Percentiles rank a stretch among this genome's conserved stretches.
Conservation (phyloP, 2,888 invertebrate genomes). For the Platycheirus albimanus region DNA sequence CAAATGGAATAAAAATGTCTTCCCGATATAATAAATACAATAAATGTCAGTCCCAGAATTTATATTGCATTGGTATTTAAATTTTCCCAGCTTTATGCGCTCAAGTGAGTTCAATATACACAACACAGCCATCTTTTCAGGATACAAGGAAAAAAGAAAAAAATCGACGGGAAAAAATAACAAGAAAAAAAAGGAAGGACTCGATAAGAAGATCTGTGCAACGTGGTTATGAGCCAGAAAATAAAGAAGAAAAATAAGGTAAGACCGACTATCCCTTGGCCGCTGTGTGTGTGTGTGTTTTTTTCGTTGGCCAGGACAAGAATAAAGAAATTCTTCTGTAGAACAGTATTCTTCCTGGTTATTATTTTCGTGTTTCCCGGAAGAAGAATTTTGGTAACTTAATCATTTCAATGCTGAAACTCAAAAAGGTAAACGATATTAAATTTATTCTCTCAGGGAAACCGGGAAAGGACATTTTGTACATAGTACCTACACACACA, state of each 20-base stretch:
- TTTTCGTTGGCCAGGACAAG: too few relatives aligned
- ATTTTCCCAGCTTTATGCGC: not conserved
- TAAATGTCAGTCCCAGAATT: slow-evolving; percentile 25
- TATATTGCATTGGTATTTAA: slow-evolving; percentile 11
- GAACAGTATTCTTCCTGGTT: too few relatives aligned
- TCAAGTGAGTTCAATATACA: not conserved
- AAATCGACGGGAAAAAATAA: too few relatives aligned
- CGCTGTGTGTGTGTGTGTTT: too few relatives aligned
- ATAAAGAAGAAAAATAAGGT: slow-evolving; percentile 1
- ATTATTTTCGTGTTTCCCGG: too few relatives aligned
- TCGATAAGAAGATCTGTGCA: not conserved
- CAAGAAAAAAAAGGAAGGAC: not conserved
- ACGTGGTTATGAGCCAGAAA: slow-evolving; percentile 10
- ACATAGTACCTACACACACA: too few relatives aligned
- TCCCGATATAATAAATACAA: slow-evolving; percentile 6
- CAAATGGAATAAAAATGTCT: not conserved
- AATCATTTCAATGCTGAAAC: too few relatives aligned
- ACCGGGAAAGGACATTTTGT: too few relatives aligned
- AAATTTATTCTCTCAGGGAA: too few relatives aligned
- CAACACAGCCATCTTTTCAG: not conserved
- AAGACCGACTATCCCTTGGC: slow-evolving; percentile 4
- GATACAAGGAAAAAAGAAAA: not conserved
- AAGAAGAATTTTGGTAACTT: too few relatives aligned
- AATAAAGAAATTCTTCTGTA: too few relatives aligned
- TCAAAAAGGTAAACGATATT: too few relatives aligned